Evolutionary conservation across 2,888 invertebrate genomes (phyloP).

Genomic region (Papilio gigon): DNA sequence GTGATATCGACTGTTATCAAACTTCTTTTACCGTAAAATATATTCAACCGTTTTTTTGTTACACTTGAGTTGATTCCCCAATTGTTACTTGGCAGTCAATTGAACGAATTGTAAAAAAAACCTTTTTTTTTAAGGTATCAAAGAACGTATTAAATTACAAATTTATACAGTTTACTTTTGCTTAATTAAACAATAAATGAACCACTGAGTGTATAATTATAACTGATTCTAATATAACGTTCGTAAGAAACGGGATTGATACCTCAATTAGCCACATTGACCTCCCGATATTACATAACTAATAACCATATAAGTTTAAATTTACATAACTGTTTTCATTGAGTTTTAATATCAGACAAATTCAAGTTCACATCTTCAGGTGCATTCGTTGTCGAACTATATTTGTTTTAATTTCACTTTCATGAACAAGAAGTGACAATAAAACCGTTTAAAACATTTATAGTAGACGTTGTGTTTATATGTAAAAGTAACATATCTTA

Average conservation of each 20-base stretch:
- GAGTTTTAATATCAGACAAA: no score
- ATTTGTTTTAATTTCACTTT: neutral
- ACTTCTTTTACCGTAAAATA: constrained; percentile 4
- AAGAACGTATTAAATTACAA: neutral
- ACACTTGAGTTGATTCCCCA: neutral
- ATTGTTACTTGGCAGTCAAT: neutral
- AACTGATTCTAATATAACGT: no score
- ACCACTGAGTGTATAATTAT: neutral
- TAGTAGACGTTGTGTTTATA: no score
- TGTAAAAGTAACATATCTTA: no score
- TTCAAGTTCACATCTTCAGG: no score
- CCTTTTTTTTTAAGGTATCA: neutral
- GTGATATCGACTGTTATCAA: constrained; percentile 26
- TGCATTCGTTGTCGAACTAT: neutral
- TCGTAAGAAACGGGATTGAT: no score
- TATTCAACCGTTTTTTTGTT: constrained; percentile 11
- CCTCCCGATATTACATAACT: no score
- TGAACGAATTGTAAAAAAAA: no score
- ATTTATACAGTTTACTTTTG: neutral
- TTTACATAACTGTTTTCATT: no score
- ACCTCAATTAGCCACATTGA: no score
- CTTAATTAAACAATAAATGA: neutral
- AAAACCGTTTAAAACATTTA: no score
- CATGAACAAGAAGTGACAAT: neutral
- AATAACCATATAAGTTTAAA: no score